Conservation (phyloP, 2,797 vertebrate genomes). For the Megaceryle alcyon region DNA sequence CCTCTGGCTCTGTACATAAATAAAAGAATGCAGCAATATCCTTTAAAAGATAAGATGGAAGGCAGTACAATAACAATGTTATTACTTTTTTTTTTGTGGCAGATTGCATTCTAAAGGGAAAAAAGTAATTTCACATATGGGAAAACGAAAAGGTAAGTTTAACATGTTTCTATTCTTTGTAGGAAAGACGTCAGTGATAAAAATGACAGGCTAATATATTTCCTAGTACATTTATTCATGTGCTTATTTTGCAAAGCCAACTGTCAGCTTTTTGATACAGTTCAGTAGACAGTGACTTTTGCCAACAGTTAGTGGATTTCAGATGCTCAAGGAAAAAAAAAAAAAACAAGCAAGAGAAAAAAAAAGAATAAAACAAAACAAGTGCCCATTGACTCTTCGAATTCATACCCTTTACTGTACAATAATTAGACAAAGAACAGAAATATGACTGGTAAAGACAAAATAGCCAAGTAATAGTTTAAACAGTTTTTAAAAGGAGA, state of each 20-base stretch:
- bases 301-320: slow-evolving; percentile 17
- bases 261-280: slow-evolving; percentile 37
- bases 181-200: slow-evolving; percentile 53
- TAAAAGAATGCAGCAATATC: slow-evolving; percentile 45
- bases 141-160: slow-evolving; percentile 42
- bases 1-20: slow-evolving; percentile 27
- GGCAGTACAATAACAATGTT: background rate
- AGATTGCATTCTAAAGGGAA: slow-evolving; percentile 5
- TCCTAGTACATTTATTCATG: slow-evolving; percentile 53
- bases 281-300: slow-evolving; percentile 41
- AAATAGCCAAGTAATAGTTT: background rate
- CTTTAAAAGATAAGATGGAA: slow-evolving; percentile 55
- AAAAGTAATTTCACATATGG: slow-evolving; percentile 28
- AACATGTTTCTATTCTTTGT: slow-evolving; percentile 30
- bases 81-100: background rate
- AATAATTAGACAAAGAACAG: background rate
- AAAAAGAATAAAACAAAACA: background rate
- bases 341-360: too few species aligned
- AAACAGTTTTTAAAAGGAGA: background rate
- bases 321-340: background rate
- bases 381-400: background rate
- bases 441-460: background rate
- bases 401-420: background rate
- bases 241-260: slow-evolving; percentile 61
- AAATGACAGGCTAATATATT: slow-evolving; percentile 67